These are phyloP conservation scores for Cordilura impudica DNA, from an alignment of 2,888 invertebrate genomes.

Conservation along the genomic window DNA sequence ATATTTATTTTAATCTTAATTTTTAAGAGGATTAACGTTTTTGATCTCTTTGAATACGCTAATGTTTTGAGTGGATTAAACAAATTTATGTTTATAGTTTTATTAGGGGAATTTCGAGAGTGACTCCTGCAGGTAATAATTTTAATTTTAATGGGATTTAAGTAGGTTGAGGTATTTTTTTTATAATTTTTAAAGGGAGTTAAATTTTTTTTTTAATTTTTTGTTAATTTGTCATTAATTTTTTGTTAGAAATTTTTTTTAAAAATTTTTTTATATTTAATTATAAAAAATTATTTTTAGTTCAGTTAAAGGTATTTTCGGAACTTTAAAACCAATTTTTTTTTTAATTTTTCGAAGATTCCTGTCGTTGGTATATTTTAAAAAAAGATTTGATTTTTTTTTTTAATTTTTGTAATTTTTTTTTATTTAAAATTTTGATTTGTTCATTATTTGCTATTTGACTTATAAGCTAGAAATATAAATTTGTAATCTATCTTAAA, in stretches of 20 bases:
- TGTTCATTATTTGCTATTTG: conserved; percentile 1
- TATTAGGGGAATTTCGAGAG: neutral
- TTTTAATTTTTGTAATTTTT: conserved; percentile 25
- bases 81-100: neutral
- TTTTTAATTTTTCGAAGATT: neutral
- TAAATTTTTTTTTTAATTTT: no score
- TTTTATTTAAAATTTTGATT: conserved; percentile 51
- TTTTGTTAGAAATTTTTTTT: no score
- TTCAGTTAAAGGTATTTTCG: no score
- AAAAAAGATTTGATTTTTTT: neutral
- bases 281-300: no score
- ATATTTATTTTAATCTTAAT: no score
- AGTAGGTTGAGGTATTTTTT: neutral
- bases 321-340: neutral
- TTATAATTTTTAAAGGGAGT: neutral
- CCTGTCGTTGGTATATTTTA: neutral
- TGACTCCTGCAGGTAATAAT: neutral
- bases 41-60: neutral
- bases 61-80: neutral
- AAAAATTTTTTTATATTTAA: no score
- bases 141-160: no score
- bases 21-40: neutral
- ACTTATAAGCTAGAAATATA: conserved; percentile 39
- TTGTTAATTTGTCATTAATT: no score
- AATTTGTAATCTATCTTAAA: conserved; percentile 23